Evolutionary conservation across 2,888 invertebrate genomes (phyloP), one percentile per base, ranked within the genome.

Genomic region (Andrena chrysosceles): DNA sequence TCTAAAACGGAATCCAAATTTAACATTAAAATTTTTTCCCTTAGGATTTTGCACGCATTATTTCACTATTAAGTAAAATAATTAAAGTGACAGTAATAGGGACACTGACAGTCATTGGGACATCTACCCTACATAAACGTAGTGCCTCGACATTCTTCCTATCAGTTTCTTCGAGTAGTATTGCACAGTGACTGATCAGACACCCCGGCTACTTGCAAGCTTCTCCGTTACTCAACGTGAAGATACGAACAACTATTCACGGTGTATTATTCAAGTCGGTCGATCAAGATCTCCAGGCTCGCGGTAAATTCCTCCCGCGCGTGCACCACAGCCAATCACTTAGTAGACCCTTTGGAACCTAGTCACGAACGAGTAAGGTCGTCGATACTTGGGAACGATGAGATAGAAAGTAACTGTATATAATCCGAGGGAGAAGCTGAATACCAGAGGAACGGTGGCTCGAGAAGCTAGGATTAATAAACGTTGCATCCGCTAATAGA

Each of bases 311-410:
- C 77, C 75, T 68, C 72, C 59, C 29, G 31, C 48, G 66, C 33
- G 23, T 66, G 60, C 13, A 42, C 64, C 67, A 59, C 70, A 68
- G 75, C 81, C 88, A 89, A 89, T 89, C 89, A 89, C 84, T 90
- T 89, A 86, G 84, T 69, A 70, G 80, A 70, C 64, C 75, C 68
- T 87, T 83, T 72, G 83, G 74, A 88, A 82, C 76, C 87, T 75
- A 71, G 84, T 89, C 90, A 90, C 87, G 89, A 85, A 84, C 88
- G 74, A 62, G 78, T 75, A 60, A 72, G 82, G 66, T 68, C 70
- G 69, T 70, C 77, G 77, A 74, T 83, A 49, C 59, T 33, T 49
- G 16, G 13, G n/a, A 29, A 68, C 68, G 13, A 49, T 13, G 42
- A 67, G 66, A 59, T 52, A 64, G 69, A 56, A 63, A 42, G 42